These are phyloP conservation scores for Torymus aiolomorphi DNA, from an alignment of 2,888 invertebrate genomes.

Conservation along the genomic window DNA sequence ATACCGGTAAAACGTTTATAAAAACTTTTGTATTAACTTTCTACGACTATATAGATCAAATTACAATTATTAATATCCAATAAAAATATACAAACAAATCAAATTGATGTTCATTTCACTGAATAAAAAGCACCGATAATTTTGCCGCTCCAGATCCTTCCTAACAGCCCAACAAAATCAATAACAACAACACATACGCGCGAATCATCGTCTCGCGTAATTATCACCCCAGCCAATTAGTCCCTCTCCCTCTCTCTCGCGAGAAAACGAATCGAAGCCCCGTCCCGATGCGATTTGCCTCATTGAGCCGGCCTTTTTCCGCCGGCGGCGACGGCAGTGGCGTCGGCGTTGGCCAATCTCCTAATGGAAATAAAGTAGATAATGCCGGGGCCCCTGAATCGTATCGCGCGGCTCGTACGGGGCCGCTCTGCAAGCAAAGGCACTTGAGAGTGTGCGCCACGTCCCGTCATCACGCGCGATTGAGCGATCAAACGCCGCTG, in stretches of 20 bases:
- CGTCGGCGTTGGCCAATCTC: conserved; percentile 16
- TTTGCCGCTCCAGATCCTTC: too few species aligned
- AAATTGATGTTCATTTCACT: too few species aligned
- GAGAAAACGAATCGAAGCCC: neutral
- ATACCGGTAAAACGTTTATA: too few species aligned
- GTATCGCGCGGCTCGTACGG: conserved; percentile 37
- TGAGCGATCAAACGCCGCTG: conserved; percentile 19
- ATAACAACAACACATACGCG: too few species aligned
- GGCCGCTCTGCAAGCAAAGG: neutral
- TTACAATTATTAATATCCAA: too few species aligned
- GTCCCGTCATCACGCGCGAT: neutral
- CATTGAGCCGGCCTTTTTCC: conserved; percentile 32
- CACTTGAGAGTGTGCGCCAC: too few species aligned
- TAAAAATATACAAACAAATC: too few species aligned
- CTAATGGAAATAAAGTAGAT: conserved; percentile 53
- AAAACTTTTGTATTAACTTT: too few species aligned
- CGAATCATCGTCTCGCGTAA: neutral
- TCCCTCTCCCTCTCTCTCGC: conserved; percentile 19
- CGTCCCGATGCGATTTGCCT: conserved; percentile 39
- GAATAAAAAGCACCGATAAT: too few species aligned
- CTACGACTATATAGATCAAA: too few species aligned
- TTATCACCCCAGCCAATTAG: conserved; percentile 32
- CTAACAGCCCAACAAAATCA: too few species aligned
- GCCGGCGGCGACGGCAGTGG: neutral
- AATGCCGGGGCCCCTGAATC: conserved; percentile 42